Conservation (phyloP, 2,797 vertebrate species). For the Coranthus polyacanthus region DNA sequence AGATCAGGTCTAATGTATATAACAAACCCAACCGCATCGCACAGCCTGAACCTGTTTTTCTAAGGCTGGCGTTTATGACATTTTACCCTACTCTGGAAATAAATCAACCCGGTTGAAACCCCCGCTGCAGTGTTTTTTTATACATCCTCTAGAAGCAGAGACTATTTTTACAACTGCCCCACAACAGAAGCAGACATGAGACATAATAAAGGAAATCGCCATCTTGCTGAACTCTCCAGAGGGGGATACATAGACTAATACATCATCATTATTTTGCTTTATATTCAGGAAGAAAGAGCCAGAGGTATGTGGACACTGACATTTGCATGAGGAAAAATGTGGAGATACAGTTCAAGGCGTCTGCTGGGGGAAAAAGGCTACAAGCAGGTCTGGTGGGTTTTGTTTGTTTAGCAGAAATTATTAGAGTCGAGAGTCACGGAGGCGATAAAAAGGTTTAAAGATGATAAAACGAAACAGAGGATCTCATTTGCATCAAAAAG, state of each 20-base stretch:
- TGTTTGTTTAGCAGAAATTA: constrained; percentile 53
- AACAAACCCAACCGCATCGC: constrained; percentile 79
- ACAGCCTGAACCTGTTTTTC: constrained; percentile 82
- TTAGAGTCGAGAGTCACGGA: constrained; percentile 10
- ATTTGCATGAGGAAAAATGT: constrained; percentile 76
- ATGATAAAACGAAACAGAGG: constrained; percentile 16
- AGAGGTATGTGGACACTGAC: constrained; percentile 74
- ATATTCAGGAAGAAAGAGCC: constrained; percentile 77
- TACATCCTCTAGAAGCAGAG: constrained; percentile 77
- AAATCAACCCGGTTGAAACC: constrained; percentile 77
- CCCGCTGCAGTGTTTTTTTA: constrained; percentile 69
- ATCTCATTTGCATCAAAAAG: constrained; percentile 20
- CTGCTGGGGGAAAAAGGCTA: constrained; percentile 29
- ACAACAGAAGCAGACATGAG: constrained; percentile 83
- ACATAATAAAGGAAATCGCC: constrained; percentile 86
- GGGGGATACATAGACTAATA: constrained; percentile 80
- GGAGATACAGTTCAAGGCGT: constrained; percentile 62
- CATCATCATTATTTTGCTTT: constrained; percentile 85
- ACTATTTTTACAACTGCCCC: constrained; percentile 85
- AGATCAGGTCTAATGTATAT: constrained; percentile 82
- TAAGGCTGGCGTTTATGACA: constrained; percentile 83
- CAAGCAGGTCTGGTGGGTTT: constrained; percentile 38
- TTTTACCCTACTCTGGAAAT: constrained; percentile 84
- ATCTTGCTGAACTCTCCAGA: constrained; percentile 75
- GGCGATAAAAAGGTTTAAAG: constrained; percentile 29